Conservation (phyloP, 2,797 vertebrate genomes). For the Phoxinus dragarum region DNA sequence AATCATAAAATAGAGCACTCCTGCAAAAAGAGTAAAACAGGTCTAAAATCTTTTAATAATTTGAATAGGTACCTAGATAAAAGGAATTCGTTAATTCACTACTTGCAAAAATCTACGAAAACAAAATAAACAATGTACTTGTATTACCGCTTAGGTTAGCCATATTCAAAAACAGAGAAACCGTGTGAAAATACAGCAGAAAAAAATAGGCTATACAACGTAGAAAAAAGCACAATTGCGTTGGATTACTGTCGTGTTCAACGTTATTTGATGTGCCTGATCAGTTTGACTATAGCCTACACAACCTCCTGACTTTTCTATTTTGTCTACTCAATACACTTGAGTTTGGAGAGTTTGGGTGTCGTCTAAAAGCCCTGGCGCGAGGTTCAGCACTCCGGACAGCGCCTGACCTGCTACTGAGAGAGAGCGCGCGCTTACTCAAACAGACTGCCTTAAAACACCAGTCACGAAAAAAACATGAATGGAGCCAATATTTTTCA, state of each 20-base stretch:
- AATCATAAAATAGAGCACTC: background rate
- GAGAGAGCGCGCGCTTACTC: background rate
- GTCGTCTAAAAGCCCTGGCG: background rate
- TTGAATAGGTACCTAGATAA: background rate
- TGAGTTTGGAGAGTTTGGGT: background rate
- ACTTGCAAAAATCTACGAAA: background rate
- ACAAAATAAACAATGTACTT: background rate
- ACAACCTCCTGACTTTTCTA: background rate
- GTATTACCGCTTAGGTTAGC: background rate
- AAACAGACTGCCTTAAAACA: background rate
- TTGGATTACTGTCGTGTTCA: background rate
- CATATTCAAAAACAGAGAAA: background rate
- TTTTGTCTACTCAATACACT: too few species aligned
- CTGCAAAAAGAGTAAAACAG: background rate
- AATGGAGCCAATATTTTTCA: background rate
- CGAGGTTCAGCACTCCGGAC: slow-evolving; percentile 52
- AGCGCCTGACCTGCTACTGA: slow-evolving; percentile 21
- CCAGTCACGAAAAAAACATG: background rate
- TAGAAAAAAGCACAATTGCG: background rate
- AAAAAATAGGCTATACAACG: background rate
- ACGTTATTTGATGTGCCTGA: background rate
- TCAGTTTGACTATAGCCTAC: too few species aligned
- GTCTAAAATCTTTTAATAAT: background rate
- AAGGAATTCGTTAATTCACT: background rate
- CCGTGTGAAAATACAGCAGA: background rate